Evolutionary conservation across 2,113 vertebrate genomes (phyloP).

Genomic region (Oryzias melastigma): DNA sequence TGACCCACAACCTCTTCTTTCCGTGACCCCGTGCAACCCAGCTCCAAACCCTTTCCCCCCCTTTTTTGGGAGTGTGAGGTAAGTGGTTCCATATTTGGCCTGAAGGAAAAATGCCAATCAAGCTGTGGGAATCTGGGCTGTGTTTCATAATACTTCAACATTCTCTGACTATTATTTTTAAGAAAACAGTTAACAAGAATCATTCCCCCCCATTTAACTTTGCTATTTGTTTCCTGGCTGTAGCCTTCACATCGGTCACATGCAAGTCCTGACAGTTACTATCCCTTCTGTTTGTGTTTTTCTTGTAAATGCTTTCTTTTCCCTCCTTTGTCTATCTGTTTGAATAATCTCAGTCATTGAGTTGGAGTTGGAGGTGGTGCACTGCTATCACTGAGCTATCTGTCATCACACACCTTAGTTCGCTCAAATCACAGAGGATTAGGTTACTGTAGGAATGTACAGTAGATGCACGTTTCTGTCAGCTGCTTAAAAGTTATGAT

Average conservation of each 20-base stretch:
- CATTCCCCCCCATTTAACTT: not conserved
- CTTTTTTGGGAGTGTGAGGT: conserved; percentile 42
- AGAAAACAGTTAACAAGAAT: conserved; percentile 21
- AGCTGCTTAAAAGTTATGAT: conserved; percentile 4
- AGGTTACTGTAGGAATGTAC: conserved; percentile 27
- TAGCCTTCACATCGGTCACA: conserved; percentile 15
- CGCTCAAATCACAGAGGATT: conserved; percentile 26
- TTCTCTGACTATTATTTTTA: conserved; percentile 18
- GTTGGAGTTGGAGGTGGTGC: conserved; percentile 1
- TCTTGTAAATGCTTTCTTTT: conserved; percentile 31
- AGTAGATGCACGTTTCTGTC: not conserved
- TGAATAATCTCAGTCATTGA: conserved; percentile 44
- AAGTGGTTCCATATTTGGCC: conserved; percentile 68
- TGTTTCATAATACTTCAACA: conserved; percentile 12
- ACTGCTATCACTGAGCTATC: conserved; percentile 51
- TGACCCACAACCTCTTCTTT: conserved; percentile 27
- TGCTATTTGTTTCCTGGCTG: not conserved
- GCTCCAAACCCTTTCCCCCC: conserved; percentile 37
- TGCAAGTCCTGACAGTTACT: conserved; percentile 8
- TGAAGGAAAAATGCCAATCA: conserved; percentile 64
- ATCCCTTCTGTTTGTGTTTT: conserved; percentile 40
- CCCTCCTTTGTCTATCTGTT: conserved; percentile 44
- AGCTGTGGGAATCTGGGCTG: conserved; percentile 35
- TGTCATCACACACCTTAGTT: conserved; percentile 52
- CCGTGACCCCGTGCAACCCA: conserved; percentile 50